These are phyloP conservation scores for Diaperis boleti DNA, from an alignment of 2,888 invertebrate species.

Conservation along the genomic window DNA sequence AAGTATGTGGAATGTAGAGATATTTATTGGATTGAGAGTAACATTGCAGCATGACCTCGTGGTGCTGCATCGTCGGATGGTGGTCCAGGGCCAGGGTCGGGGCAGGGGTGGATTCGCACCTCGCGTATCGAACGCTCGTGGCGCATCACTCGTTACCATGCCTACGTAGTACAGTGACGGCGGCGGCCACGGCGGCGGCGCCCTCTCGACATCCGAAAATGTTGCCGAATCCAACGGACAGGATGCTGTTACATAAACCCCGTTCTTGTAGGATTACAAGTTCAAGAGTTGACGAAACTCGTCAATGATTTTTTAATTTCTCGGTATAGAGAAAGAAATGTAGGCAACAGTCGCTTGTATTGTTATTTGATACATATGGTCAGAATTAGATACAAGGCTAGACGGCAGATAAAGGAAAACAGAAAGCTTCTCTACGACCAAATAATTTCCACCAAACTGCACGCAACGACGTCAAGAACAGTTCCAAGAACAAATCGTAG, in stretches of 20 bases:
- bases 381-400: too few species aligned
- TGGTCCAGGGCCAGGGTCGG: constrained; percentile 50
- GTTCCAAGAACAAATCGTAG: too few species aligned
- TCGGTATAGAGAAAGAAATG: too few species aligned
- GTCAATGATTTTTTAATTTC: too few species aligned
- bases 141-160: constrained; percentile 54
- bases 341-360: too few species aligned
- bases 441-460: too few species aligned
- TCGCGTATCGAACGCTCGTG: constrained; percentile 50
- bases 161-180: constrained; percentile 47
- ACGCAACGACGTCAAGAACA: too few species aligned
- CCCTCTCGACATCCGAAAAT: constrained; percentile 6
- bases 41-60: constrained; percentile 47
- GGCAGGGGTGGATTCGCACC: constrained; percentile 48
- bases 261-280: not conserved
- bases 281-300: not conserved
- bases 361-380: too few species aligned
- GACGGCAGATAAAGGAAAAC: too few species aligned
- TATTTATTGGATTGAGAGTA: constrained; percentile 32
- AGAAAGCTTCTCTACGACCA: too few species aligned
- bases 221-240: constrained; percentile 19
- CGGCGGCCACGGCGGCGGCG: constrained; percentile 38
- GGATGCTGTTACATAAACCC: constrained; percentile 17
- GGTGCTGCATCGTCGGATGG: constrained; percentile 48
- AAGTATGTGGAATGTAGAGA: too few species aligned